A percentile compares a stretch with the other conserved stretches of the same genome.
Evolutionary conservation across 2,797 vertebrate species (phyloP).

Genomic region (Centropyge bicolor): DNA sequence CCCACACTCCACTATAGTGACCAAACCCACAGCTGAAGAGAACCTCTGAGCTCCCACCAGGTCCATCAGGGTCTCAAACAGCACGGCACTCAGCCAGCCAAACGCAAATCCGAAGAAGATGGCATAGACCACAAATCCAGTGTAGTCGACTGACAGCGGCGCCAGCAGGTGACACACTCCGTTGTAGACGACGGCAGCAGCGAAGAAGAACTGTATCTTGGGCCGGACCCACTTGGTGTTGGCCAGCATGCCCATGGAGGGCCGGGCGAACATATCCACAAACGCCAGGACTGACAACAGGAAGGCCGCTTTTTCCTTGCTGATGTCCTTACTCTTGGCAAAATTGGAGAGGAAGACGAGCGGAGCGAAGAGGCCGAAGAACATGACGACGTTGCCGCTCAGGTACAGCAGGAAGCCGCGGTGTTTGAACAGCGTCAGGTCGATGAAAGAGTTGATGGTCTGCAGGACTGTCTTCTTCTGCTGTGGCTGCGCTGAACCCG

Average conservation of each 20-base stretch:
- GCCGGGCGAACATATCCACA: constrained; percentile 97
- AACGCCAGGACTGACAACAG: constrained; percentile 96
- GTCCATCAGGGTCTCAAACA: constrained; percentile 98
- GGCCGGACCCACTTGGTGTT: constrained; percentile 95
- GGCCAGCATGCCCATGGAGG: constrained; percentile 96
- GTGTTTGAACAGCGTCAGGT: constrained; percentile 94
- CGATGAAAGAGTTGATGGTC: constrained; percentile 93
- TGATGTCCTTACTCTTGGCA: constrained; percentile 92
- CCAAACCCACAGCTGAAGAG: constrained; percentile 95
- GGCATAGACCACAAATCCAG: constrained; percentile 92
- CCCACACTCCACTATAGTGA: constrained; percentile 96
- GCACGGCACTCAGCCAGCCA: constrained; percentile 95
- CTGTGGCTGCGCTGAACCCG: not conserved
- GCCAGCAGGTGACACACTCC: constrained; percentile 93
- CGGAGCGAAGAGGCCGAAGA: constrained; percentile 95
- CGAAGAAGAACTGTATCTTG: constrained; percentile 94
- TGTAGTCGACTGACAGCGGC: constrained; percentile 87
- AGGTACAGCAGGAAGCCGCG: constrained; percentile 97
- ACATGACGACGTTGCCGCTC: constrained; percentile 94
- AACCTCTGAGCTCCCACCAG: constrained; percentile 95
- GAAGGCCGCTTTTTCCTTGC: constrained; percentile 92
- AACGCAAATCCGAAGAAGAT: constrained; percentile 97
- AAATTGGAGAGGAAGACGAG: constrained; percentile 97
- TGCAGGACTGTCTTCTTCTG: constrained; percentile 86
- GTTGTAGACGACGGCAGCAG: constrained; percentile 91